Base-by-base conservation (phyloP, 2,113 vertebrate genomes). In the Petroica traversi region DNA sequence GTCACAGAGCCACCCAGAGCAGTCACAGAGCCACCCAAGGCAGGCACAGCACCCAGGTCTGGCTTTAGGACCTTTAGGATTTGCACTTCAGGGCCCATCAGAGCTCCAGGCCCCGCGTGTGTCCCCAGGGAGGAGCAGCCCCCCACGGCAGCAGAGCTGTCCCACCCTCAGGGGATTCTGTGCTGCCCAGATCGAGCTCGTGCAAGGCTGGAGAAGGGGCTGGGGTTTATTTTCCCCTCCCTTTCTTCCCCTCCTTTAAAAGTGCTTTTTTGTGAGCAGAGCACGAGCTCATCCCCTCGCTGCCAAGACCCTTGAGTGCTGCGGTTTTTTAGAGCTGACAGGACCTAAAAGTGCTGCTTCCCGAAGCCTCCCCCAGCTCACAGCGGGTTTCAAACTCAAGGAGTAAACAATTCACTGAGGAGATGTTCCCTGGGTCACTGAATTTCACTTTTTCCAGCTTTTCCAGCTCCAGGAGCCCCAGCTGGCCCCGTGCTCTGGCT, bases 121-220 rank as follows among this genome's bases (percentile, higher is more conserved):
- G 8, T 58, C 75, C 49, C 51, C 12, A 40, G 23, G 25, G 14
- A 18, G 36, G 19, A 63, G 59, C 4, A 68, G 75, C 69, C 58
- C n/a, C 12, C 36, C 52, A 6, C 0, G 4, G 62, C 14, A 64
- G n/a, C 45, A 29, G 61, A 48, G 33, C 29, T n/a, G 16, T 11
- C 38, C 19, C 43, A 40, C 29, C 45, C 40, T 52, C 73, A 6
- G 5, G 1, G 55, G 19, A 7, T 23, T 89, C 77, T 69, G 36
- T 52, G 41, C 46, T 31, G 29, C 48, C n/a, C 74, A 69, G 22
- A 10, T 29, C 0, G 0, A 22, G 12, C 8, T 28, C 12, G 22
- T 31, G 33, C 18, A 67, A 64, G 41, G 55, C 52, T 61, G 59
- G 17, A 76, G 38, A 69, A 69, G 49, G n/a, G 72, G 64, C 25